Conservation (phyloP, 2,888 invertebrate genomes). For the Neocrepidodera transversa region DNA sequence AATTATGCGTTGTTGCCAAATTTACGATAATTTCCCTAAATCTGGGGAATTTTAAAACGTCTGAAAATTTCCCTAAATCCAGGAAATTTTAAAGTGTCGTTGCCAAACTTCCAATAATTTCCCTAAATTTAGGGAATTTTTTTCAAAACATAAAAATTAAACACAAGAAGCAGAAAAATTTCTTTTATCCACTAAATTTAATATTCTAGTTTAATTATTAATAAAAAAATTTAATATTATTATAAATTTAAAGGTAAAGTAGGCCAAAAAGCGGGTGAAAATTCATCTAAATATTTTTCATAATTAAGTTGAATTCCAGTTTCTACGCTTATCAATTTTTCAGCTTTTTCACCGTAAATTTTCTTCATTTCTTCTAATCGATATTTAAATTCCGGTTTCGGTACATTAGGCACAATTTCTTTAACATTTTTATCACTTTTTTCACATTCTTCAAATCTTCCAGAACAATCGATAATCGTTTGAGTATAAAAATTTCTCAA, state of each 20-base stretch:
- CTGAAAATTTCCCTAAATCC: too few relatives aligned
- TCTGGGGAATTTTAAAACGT: too few relatives aligned
- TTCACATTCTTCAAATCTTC: slow-evolving; percentile 36
- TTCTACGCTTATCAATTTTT: slow-evolving; percentile 76
- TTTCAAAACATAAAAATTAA: too few relatives aligned
- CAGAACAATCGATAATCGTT: slow-evolving; percentile 45
- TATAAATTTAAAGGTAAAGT: slow-evolving; percentile 55
- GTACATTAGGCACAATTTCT: slow-evolving; percentile 54
- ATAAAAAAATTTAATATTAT: too few relatives aligned
- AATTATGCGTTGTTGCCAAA: too few relatives aligned
- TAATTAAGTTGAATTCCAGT: slow-evolving; percentile 72
- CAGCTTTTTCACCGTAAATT: slow-evolving; percentile 71
- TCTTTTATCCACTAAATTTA: too few relatives aligned
- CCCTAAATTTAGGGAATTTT: too few relatives aligned
- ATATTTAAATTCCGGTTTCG: slow-evolving; percentile 53
- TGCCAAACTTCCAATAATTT: too few relatives aligned
- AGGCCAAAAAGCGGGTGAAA: slow-evolving; percentile 74
- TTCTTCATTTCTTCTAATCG: slow-evolving; percentile 59
- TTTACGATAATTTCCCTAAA: too few relatives aligned
- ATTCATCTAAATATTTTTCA: slow-evolving; percentile 64
- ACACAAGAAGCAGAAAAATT: too few relatives aligned
- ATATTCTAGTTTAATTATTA: too few relatives aligned
- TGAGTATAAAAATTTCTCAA: slow-evolving; percentile 56
- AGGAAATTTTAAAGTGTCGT: too few relatives aligned
- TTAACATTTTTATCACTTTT: slow-evolving; percentile 43